Conservation (phyloP, 2,888 invertebrate genomes). For the Lasioglossum oenotherae region DNA sequence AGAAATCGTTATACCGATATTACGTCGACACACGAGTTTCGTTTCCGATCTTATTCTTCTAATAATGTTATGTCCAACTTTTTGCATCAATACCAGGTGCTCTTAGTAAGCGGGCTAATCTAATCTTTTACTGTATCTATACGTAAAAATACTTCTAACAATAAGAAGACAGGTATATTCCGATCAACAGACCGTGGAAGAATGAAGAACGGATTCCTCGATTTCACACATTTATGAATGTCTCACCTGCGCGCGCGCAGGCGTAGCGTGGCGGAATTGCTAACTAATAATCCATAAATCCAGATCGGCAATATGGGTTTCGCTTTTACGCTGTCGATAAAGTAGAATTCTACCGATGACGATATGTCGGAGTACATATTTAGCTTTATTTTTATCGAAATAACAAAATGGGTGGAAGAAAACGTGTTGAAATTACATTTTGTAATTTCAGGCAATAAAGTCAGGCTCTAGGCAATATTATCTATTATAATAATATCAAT, state of each 20-base stretch:
- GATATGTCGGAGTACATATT: background rate
- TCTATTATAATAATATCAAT: background rate
- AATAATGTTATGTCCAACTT: background rate
- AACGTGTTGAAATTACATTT: background rate
- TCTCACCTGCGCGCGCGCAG: background rate
- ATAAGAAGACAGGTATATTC: background rate
- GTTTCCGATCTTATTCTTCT: background rate
- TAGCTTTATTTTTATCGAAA: background rate
- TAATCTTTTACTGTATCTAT: background rate
- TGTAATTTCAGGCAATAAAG: too few relatives aligned
- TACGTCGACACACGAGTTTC: background rate
- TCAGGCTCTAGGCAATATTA: too few relatives aligned
- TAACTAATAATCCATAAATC: background rate
- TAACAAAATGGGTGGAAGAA: background rate
- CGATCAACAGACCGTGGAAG: background rate
- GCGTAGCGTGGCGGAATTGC: background rate
- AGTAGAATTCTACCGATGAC: background rate
- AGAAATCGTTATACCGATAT: background rate
- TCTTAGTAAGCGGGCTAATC: background rate
- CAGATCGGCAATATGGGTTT: background rate
- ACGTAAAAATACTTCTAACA: background rate
- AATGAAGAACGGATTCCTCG: background rate
- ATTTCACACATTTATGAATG: slow-evolving; percentile 1
- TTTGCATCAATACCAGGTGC: background rate
- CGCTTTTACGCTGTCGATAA: slow-evolving; percentile 3